Base-by-base conservation (phyloP, 1,140 invertebrate species). In the Calliopsis andreniformis region DNA sequence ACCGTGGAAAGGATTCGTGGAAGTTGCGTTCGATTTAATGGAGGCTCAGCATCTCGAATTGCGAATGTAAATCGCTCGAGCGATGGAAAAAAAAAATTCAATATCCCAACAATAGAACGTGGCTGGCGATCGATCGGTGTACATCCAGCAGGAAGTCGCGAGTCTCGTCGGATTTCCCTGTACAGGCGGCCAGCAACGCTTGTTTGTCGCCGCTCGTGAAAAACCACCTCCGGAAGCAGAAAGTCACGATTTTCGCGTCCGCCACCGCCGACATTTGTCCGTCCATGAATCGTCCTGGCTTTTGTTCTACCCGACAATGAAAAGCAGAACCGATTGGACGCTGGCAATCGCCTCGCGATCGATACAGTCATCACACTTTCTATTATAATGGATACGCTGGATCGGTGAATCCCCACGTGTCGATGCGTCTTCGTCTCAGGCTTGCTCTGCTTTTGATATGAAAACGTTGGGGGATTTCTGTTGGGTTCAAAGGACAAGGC, bases 261-360 rank as follows among this genome's bases (percentile, higher is more conserved):
- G 73, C 39, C 47, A 45, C 18, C 58, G 63, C 53, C 76, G 76
- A 79, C 80, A 82, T 83, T 82, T 81, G 80, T 81, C 79, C 67
- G n/a, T 51, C 67, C 64, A 64, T 53, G 59, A 62, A 51, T 81
- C 81, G 80, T 78, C 25, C 20, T 14, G 20, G 67, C 75, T 82
- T 83, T 83, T 83, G 81, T 83, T 79, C 76, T 53, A 59, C 0
- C n/a, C 51, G 76, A 83, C 80, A 83, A 83, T 79, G 75, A 84
- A 72, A 70, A 69, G 43, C 69, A 84, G 77, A 76, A 81, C 66
- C 75, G 70, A 85, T 82, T 63, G 70, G 70, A 78, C 56, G 68
- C 45, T 64, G 70, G 76, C 83, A 79, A 84, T 84, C 75, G 70
- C 66, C 23, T 49, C 23, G 30, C 51, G 66, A 84, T 83, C 83